phyloP scores from a whole-genome alignment of 2,888 invertebrate genomes.

The Helleia helle region DNA sequence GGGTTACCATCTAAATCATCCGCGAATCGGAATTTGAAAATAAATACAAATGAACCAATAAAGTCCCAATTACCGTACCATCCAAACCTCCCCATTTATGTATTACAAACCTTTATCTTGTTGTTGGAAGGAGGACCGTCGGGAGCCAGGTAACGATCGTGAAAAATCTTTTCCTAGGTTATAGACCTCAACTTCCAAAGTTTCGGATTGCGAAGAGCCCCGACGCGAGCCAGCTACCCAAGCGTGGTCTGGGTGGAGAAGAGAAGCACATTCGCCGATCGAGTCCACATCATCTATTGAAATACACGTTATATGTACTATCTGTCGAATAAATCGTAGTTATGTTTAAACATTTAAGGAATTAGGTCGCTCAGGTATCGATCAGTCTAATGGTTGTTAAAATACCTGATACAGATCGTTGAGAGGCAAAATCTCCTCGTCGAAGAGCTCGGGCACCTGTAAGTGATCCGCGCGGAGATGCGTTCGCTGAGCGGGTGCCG shows the following conservation, averaged over 20 bases:
- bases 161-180: constrained; percentile 90
- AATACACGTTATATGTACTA: too few relatives aligned
- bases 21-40: background rate
- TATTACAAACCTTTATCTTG: constrained; percentile 68
- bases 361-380: constrained; percentile 1
- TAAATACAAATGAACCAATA: background rate
- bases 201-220: constrained; percentile 92
- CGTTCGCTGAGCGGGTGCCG: constrained; percentile 83
- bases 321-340: too few relatives aligned
- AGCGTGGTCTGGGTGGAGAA: constrained; percentile 90
- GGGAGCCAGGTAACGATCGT: constrained; percentile 87
- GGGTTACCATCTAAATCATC: constrained; percentile 31
- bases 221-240: constrained; percentile 85
- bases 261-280: constrained; percentile 82
- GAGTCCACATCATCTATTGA: constrained; percentile 79
- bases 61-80: too few relatives aligned
- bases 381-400: too few relatives aligned
- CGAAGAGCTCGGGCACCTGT: constrained; percentile 79
- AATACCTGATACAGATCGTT: constrained; percentile 80
- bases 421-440: constrained; percentile 82
- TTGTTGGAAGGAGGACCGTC: constrained; percentile 88
- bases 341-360: too few relatives aligned
- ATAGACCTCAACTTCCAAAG: constrained; percentile 88
- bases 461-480: constrained; percentile 86
- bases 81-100: constrained; percentile 1